These are phyloP conservation scores for Cacatua alba DNA, from an alignment of 2,113 vertebrate genomes.

Conservation along the genomic window DNA sequence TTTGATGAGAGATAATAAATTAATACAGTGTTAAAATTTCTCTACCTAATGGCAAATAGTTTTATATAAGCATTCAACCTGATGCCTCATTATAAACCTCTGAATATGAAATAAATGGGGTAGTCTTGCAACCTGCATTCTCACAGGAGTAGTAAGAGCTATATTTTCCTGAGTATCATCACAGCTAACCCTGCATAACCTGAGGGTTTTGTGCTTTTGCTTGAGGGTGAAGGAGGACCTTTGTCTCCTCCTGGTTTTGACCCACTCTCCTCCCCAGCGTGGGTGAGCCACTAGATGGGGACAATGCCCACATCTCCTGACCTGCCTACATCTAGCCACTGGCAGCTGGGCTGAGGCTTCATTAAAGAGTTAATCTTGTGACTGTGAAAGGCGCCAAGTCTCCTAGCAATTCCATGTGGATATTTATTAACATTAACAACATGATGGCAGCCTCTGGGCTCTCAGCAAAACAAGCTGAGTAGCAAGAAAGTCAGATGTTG, in stretches of 20 bases:
- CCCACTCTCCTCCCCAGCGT: not conserved
- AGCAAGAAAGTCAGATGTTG: not conserved
- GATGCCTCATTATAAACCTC: not conserved
- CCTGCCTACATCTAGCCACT: not conserved
- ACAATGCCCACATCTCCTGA: conserved; percentile 8
- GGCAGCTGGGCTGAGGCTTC: not conserved
- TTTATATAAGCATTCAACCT: not conserved
- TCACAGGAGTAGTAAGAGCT: not conserved
- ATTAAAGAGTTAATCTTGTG: not conserved
- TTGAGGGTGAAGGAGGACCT: not conserved
- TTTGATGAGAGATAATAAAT: not conserved
- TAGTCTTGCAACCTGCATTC: not conserved
- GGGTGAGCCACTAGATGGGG: conserved; percentile 58
- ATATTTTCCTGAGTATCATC: not conserved
- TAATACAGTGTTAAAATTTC: not conserved
- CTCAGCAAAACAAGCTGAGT: not conserved
- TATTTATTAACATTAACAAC: not conserved
- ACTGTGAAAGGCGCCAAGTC: not conserved
- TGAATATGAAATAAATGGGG: not conserved
- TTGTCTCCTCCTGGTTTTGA: not conserved
- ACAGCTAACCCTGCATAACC: not conserved
- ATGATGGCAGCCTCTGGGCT: not conserved
- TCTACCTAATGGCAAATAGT: not conserved
- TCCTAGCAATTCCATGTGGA: not conserved
- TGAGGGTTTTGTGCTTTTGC: not conserved